Evolutionary conservation across 2,797 vertebrate species (phyloP).

Genomic region (Sylvia borin): DNA sequence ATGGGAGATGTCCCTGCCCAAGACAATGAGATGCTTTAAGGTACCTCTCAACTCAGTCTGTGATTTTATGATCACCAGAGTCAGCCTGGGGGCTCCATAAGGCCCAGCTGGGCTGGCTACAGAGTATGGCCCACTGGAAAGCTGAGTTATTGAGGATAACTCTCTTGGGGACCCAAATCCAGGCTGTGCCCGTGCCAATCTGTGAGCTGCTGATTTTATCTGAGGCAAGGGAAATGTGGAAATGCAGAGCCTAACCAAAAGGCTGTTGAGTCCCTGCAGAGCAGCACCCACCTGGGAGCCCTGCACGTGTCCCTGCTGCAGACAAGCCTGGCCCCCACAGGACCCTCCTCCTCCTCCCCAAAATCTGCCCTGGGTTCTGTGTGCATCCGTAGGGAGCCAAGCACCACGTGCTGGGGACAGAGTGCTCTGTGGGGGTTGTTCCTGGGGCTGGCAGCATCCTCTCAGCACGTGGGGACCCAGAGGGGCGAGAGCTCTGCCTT

Average conservation of each 20-base stretch:
- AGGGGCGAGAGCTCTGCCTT: background rate
- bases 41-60: background rate
- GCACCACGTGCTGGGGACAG: accelerated
- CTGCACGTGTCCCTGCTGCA: background rate
- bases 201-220: background rate
- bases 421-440: background rate
- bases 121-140: accelerated
- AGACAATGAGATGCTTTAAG: background rate
- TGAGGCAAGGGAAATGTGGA: background rate
- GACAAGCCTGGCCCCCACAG: background rate
- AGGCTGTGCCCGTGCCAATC: accelerated
- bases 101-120: background rate
- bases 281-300: background rate
- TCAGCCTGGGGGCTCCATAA: background rate
- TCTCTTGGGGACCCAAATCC: background rate
- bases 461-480: background rate
- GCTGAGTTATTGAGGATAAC: background rate
- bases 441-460: background rate
- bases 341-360: background rate
- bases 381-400: background rate
- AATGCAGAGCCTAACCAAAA: background rate
- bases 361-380: background rate
- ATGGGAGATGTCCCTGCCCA: background rate
- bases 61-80: background rate
- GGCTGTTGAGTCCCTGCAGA: background rate